Evolutionary conservation across 2,888 invertebrate genomes (phyloP).

Genomic region (Acholoe squamosa): DNA sequence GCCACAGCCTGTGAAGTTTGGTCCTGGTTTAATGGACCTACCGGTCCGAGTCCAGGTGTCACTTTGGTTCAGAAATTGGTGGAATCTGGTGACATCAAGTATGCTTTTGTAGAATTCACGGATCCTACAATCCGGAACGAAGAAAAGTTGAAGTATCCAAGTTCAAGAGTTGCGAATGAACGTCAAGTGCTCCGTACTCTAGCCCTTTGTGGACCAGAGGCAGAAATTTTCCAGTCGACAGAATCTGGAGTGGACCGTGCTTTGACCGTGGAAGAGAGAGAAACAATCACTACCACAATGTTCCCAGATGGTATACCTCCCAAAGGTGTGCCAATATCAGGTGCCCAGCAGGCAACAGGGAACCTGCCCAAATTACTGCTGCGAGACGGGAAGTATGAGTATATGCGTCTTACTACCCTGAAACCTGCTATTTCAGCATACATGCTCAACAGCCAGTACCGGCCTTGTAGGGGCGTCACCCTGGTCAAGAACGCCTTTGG

Average conservation of each 20-base stretch:
- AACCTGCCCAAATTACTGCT: no score
- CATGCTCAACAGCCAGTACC: no score
- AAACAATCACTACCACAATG: no score
- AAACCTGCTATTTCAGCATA: no score
- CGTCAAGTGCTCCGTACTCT: neutral
- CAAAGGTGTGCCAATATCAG: no score
- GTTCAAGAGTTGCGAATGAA: neutral
- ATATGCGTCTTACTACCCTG: no score
- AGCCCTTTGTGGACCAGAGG: neutral
- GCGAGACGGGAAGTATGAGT: no score
- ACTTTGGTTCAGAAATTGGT: neutral
- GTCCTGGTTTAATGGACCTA: neutral
- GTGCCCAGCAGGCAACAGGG: no score
- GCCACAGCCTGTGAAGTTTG: constrained; percentile 3
- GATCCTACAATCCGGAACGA: neutral
- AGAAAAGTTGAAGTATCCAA: neutral
- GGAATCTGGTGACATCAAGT: neutral
- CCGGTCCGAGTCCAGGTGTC: neutral
- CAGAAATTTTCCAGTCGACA: neutral
- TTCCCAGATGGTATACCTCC: no score
- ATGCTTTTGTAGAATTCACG: neutral
- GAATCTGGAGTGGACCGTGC: neutral
- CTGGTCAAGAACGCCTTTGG: no score
- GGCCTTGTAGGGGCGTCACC: no score
- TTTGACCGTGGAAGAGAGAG: no score